phyloP scores from a whole-genome alignment of 2,888 invertebrate genomes.

The Perizoma affinitatum region DNA sequence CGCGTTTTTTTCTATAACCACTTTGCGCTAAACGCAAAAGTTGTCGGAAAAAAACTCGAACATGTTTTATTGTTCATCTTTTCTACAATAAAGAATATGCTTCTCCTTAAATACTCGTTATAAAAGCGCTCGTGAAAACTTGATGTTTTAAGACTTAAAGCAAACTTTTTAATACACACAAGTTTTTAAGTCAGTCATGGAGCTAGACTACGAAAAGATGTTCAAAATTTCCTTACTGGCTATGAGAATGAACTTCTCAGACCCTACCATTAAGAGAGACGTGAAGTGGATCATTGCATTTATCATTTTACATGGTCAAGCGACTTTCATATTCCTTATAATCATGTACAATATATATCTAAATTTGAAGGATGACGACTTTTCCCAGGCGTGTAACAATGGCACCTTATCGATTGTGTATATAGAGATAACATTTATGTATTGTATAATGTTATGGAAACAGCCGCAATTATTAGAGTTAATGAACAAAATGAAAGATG shows the following conservation, averaged over 20 bases:
- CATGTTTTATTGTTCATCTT: too few species aligned
- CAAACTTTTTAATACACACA: too few species aligned
- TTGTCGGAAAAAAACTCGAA: too few species aligned
- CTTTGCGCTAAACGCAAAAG: too few species aligned
- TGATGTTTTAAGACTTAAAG: too few species aligned
- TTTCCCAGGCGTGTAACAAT: conserved; percentile 41
- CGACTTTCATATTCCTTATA: conserved; percentile 11
- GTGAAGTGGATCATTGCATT: conserved; percentile 38
- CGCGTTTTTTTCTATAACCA: too few species aligned
- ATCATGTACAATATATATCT: conserved; percentile 36
- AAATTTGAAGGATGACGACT: conserved; percentile 36
- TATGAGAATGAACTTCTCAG: conserved; percentile 29
- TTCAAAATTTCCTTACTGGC: conserved; percentile 32
- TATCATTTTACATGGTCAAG: conserved; percentile 16
- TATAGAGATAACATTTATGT: conserved; percentile 23
- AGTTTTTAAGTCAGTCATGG: conserved; percentile 29
- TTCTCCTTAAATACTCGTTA: conserved; percentile 1
- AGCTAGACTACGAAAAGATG: conserved; percentile 40
- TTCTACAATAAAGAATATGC: not conserved
- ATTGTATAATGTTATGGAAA: conserved; percentile 41
- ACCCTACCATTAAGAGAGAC: conserved; percentile 38
- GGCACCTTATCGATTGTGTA: conserved; percentile 29
- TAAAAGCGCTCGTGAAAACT: not conserved
- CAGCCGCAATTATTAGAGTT: conserved; percentile 39
- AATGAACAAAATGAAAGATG: conserved; percentile 47